These are phyloP conservation scores for Columbina picui DNA, from an alignment of 2,113 vertebrate genomes.

Conservation along the genomic window DNA sequence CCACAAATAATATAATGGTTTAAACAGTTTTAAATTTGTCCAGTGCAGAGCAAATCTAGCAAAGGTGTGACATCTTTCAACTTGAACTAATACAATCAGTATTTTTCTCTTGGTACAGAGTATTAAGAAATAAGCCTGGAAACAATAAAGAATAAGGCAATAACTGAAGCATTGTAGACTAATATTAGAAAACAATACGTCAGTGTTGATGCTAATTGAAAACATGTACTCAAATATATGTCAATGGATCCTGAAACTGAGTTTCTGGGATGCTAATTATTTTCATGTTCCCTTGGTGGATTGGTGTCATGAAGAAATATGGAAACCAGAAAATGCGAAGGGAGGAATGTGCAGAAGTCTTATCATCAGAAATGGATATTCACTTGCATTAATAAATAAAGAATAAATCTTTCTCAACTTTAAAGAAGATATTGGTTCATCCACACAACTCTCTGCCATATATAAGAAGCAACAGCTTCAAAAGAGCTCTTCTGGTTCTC, in stretches of 20 bases:
- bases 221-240: constrained; percentile 18
- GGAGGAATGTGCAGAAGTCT: neutral
- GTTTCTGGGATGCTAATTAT: neutral
- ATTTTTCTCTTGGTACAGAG: neutral
- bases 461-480: constrained; percentile 25
- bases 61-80: neutral
- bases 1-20: neutral
- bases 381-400: neutral
- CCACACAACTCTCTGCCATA: neutral
- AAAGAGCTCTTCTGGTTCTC: constrained; percentile 7
- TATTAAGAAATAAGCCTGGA: neutral
- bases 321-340: neutral
- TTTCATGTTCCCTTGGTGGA: neutral
- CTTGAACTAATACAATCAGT: neutral
- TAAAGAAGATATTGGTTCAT: neutral
- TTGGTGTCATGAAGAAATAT: neutral
- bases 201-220: constrained; percentile 36
- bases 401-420: neutral
- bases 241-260: neutral
- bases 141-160: neutral
- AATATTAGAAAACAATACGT: constrained; percentile 33
- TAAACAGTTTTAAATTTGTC: neutral
- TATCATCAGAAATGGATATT: neutral
- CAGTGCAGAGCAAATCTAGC: neutral
- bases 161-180: constrained; percentile 2